Evolutionary conservation across 2,888 invertebrate species (phyloP).

Genomic region (Epiblema foenella): DNA sequence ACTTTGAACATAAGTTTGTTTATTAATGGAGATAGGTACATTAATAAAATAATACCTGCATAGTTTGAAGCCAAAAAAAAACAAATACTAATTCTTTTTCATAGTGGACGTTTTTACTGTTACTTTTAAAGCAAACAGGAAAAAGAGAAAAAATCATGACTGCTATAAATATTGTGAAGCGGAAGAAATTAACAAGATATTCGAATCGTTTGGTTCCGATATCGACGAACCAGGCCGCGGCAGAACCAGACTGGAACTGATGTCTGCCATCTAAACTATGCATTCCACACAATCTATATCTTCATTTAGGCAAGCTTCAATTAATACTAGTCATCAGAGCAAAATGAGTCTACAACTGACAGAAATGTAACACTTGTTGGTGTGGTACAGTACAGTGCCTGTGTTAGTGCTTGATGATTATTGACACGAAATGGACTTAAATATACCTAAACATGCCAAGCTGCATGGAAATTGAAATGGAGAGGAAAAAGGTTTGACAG

Average conservation of each 20-base stretch:
- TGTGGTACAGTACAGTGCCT: not conserved
- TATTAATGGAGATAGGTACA: not conserved
- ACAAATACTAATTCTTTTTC: too few relatives aligned
- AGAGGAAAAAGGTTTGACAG: not conserved
- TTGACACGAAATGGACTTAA: not conserved
- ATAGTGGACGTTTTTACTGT: not conserved
- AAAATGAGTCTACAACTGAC: not conserved
- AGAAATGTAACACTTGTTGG: not conserved
- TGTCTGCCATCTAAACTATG: slow-evolving; percentile 58
- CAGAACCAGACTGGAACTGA: slow-evolving; percentile 75
- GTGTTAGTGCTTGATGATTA: not conserved
- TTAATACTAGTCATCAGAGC: slow-evolving; percentile 27
- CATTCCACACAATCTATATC: slow-evolving; percentile 36
- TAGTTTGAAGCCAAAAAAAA: too few relatives aligned
- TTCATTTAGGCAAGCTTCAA: slow-evolving; percentile 37
- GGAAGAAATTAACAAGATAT: slow-evolving; percentile 56
- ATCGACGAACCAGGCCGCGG: slow-evolving; percentile 61
- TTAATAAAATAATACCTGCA: too few relatives aligned
- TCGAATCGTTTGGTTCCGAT: slow-evolving; percentile 61
- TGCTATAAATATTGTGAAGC: slow-evolving; percentile 46
- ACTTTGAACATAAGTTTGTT: not conserved
- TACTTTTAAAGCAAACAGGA: slow-evolving; percentile 4
- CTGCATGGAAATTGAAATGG: not conserved
- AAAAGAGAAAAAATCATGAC: not conserved
- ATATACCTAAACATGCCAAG: too few relatives aligned